Base-by-base conservation (phyloP, 2,113 vertebrate genomes). In the Nestor notabilis region DNA sequence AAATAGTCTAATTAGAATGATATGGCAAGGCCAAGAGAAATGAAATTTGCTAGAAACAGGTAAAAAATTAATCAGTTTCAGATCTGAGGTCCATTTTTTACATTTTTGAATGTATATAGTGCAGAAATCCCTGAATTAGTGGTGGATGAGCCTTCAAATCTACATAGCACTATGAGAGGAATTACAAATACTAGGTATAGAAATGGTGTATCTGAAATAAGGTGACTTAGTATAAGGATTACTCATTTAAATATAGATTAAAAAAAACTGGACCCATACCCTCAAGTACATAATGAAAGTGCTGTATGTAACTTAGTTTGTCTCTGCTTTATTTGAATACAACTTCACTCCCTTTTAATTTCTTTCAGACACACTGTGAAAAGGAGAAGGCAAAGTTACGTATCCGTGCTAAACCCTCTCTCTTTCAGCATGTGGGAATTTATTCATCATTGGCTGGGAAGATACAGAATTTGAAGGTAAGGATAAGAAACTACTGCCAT, bases 371-470 rank as follows among this genome's bases (percentile, higher is more conserved):
- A 69, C 74, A 97, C 33, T 99, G 98, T 92, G 76, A 89, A 44
- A 66, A 65, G 11, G 96, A 97, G 78, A 98, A 98, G 82, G 96
- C 90, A 20, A 90, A 96, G 71, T 47, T 97, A 39, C 95, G 97
- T n/a, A 87, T 98, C 81, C 95, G 69, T 72, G 98, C 98, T 88
- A 98, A 96, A 33, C 98, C 98, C n/a, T 99, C 98, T 71, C 98
- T 98, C 41, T 99, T 99, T 79, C 98, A 98, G 90, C 98, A 99
- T 10, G 88, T 98, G 90, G 98, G 98, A 69, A 63, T 68, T 80
- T 49, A 98, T 50, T 99, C 98, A 19, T 98, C 98, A 4, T 47
- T 98, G 64, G 13, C 85, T 71, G 98, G 96, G 68, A 98, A 94
- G 96, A 90, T 97, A 87, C 98, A 98, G 77, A 64, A 96, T 68